phyloP scores from a whole-genome alignment of 2,113 vertebrate species.

The Tenrec ecaudatus region DNA sequence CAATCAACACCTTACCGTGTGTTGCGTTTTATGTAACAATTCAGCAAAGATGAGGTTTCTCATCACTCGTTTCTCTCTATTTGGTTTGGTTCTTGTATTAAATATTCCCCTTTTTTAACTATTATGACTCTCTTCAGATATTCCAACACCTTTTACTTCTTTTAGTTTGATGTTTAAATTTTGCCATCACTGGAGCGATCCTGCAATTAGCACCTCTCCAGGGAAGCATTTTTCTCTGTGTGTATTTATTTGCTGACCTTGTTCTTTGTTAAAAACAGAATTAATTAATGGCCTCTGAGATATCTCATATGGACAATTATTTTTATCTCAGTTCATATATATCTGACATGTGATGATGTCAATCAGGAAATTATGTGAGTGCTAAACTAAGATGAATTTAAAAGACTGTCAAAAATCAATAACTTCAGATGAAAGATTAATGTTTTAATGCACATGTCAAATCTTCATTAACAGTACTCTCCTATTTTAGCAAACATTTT shows the following conservation, averaged over 20 bases:
- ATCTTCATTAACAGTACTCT: slow-evolving; percentile 75
- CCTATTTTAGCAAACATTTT: background rate
- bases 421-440: slow-evolving; percentile 71
- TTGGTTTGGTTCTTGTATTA: slow-evolving; percentile 5
- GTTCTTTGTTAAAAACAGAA: slow-evolving; percentile 78
- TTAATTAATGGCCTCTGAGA: slow-evolving; percentile 78
- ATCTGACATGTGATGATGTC: slow-evolving; percentile 55
- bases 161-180: slow-evolving; percentile 73
- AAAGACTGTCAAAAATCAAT: slow-evolving; percentile 70
- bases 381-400: slow-evolving; percentile 55
- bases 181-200: slow-evolving; percentile 66
- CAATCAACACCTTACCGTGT: background rate
- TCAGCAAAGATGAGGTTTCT: slow-evolving; percentile 2
- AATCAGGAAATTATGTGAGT: slow-evolving; percentile 57
- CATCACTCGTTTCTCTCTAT: slow-evolving; percentile 8
- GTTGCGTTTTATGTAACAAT: slow-evolving; percentile 30
- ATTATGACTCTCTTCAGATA: slow-evolving; percentile 14
- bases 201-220: slow-evolving; percentile 83
- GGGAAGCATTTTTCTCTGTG: slow-evolving; percentile 69
- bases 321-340: slow-evolving; percentile 67
- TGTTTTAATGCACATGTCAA: slow-evolving; percentile 40
- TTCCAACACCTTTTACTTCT: background rate
- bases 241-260: slow-evolving; percentile 72
- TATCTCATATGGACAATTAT: slow-evolving; percentile 68
- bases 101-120: background rate